Evolutionary conservation across 2,888 invertebrate species (phyloP).

Genomic region (Erannis defoliaria): DNA sequence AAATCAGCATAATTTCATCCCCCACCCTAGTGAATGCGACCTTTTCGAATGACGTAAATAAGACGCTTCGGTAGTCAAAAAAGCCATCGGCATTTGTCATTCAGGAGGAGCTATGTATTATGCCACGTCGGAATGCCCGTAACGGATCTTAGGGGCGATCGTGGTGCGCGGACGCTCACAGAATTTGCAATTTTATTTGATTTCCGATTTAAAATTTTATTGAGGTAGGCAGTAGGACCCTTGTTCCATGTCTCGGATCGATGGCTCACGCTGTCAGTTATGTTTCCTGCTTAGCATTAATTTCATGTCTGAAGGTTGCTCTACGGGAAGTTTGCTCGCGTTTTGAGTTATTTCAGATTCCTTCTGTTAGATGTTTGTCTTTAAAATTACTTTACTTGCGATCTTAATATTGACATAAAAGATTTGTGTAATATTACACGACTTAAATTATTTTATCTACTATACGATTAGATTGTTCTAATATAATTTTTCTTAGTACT

Average conservation of each 20-base stretch:
- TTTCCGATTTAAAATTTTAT: slow-evolving; percentile 64
- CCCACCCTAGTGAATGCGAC: slow-evolving; percentile 36
- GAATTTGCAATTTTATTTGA: slow-evolving; percentile 71
- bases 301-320: slow-evolving; percentile 12
- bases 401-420: background rate
- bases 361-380: slow-evolving; percentile 10
- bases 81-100: slow-evolving; percentile 72
- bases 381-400: slow-evolving; percentile 5
- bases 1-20: slow-evolving; percentile 31
- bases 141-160: slow-evolving; percentile 54
- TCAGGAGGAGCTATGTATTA: slow-evolving; percentile 61
- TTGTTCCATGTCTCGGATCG: slow-evolving; percentile 37
- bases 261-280: slow-evolving; percentile 31
- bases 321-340: slow-evolving; percentile 1
- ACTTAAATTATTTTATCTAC: background rate
- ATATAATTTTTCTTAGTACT: no score
- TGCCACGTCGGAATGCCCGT: slow-evolving; percentile 54
- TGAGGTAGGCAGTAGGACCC: slow-evolving; percentile 53
- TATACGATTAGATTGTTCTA: background rate
- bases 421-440: background rate
- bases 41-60: slow-evolving; percentile 51
- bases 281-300: slow-evolving; percentile 24
- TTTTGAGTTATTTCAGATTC: slow-evolving; percentile 1
- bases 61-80: slow-evolving; percentile 63
- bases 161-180: slow-evolving; percentile 42